A percentile compares a stretch with the other conserved stretches of the same genome.
phyloP scores from a whole-genome alignment of 64 coral and sea anemone species.

The Pachyseris speciosa region DNA sequence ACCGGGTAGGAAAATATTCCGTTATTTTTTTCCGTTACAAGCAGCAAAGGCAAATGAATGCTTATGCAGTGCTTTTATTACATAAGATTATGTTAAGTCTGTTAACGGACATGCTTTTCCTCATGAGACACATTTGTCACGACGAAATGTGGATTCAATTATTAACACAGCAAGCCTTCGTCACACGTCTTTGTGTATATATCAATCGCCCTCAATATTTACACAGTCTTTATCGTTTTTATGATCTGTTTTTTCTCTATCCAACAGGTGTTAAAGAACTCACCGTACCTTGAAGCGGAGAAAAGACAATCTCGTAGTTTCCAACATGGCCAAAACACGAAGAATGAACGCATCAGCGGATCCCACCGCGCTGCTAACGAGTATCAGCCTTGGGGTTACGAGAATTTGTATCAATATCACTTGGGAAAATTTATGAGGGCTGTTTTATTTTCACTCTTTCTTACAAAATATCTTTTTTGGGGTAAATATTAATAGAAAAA shows the following conservation, averaged over 20 bases:
- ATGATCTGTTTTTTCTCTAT: not conserved
- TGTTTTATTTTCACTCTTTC: not conserved
- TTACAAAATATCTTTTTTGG: not conserved
- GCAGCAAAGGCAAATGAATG: not conserved
- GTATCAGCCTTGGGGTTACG: not conserved
- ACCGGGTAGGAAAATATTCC: too few species aligned
- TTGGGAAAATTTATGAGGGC: not conserved
- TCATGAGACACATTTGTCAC: not conserved
- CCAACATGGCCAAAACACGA: not conserved
- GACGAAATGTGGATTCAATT: conserved; percentile 25
- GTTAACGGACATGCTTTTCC: not conserved
- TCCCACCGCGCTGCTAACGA: not conserved
- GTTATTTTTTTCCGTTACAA: not conserved
- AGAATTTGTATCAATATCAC: not conserved
- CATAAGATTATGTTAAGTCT: too few species aligned
- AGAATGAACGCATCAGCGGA: not conserved
- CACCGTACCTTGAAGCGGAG: not conserved
- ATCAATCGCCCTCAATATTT: conserved; percentile 20
- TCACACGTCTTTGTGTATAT: conserved; percentile 3
- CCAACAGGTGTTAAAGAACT: not conserved
- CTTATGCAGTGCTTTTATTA: not conserved
- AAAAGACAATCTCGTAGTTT: not conserved
- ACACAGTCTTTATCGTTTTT: conserved; percentile 24
- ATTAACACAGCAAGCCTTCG: conserved; percentile 9
- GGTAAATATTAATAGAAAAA: not conserved